Percentiles rank a stretch among this genome's conserved stretches.
phyloP scores from a whole-genome alignment of 1,140 invertebrate genomes.

The Tetramorium parvispinum region DNA sequence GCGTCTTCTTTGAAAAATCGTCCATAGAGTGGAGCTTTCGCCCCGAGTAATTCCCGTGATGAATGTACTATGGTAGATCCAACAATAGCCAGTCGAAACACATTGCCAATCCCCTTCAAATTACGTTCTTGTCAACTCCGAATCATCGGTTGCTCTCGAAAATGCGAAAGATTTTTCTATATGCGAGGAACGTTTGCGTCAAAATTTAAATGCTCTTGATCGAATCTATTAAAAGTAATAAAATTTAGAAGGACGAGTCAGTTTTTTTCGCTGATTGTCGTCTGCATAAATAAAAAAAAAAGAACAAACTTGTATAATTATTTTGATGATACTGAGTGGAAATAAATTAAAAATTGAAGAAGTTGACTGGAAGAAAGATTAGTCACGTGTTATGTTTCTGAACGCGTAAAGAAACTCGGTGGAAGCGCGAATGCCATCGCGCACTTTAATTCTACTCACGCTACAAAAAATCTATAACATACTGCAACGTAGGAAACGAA shows the following conservation, averaged over 20 bases:
- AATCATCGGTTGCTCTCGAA: conserved; percentile 16
- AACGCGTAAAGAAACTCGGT: background rate
- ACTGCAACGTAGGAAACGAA: conserved; percentile 40
- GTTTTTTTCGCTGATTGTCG: background rate
- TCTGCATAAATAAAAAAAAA: background rate
- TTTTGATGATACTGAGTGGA: background rate
- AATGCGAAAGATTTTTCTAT: conserved; percentile 5
- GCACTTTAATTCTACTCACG: conserved; percentile 44
- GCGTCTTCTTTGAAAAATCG: conserved; percentile 70
- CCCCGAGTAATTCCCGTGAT: conserved; percentile 59
- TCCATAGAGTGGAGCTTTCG: conserved; percentile 3
- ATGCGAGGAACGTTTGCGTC: background rate
- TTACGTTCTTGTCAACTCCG: conserved; percentile 15
- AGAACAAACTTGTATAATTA: background rate
- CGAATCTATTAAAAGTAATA: background rate
- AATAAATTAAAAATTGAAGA: background rate
- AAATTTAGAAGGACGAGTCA: background rate
- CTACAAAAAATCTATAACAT: conserved; percentile 51
- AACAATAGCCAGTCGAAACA: conserved; percentile 51
- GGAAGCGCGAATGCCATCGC: background rate
- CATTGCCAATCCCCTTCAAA: conserved; percentile 23
- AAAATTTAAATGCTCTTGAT: background rate
- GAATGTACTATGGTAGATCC: conserved; percentile 59
- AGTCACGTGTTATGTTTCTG: background rate
- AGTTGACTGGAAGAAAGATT: background rate